These are phyloP conservation scores for Ametastegia equiseti DNA, from an alignment of 2,888 invertebrate genomes.

Conservation along the genomic window DNA sequence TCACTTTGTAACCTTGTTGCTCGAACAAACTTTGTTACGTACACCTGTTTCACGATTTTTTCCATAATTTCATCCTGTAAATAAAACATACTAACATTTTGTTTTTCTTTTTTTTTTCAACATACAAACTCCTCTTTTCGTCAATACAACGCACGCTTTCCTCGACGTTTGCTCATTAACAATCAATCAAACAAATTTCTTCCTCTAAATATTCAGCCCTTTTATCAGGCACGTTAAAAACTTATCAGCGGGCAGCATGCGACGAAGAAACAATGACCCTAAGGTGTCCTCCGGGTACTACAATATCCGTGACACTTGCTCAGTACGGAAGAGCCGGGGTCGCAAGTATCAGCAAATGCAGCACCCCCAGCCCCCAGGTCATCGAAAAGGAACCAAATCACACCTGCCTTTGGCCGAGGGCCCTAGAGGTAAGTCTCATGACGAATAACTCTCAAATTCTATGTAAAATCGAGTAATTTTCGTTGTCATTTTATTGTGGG, in stretches of 20 bases:
- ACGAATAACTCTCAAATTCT: background rate
- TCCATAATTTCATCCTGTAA: too few species aligned
- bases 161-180: too few species aligned
- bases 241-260: constrained; percentile 94
- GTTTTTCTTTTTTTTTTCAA: too few species aligned
- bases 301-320: constrained; percentile 94
- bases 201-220: constrained; percentile 82
- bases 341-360: constrained; percentile 78
- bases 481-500: too few species aligned
- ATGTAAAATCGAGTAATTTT: too few species aligned
- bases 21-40: too few species aligned
- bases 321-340: constrained; percentile 86
- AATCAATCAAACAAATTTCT: background rate
- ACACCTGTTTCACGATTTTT: too few species aligned
- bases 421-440: constrained; percentile 84
- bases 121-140: too few species aligned
- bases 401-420: constrained; percentile 86
- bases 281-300: constrained; percentile 93
- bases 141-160: too few species aligned
- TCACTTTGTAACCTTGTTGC: background rate
- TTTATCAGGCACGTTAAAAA: constrained; percentile 92
- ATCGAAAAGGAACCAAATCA: constrained; percentile 78
- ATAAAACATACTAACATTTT: too few species aligned
- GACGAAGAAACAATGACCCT: constrained; percentile 93
- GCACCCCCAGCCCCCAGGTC: constrained; percentile 70